phyloP scores from a whole-genome alignment of 2,797 vertebrate genomes.

The Podarcis siculus region DNA sequence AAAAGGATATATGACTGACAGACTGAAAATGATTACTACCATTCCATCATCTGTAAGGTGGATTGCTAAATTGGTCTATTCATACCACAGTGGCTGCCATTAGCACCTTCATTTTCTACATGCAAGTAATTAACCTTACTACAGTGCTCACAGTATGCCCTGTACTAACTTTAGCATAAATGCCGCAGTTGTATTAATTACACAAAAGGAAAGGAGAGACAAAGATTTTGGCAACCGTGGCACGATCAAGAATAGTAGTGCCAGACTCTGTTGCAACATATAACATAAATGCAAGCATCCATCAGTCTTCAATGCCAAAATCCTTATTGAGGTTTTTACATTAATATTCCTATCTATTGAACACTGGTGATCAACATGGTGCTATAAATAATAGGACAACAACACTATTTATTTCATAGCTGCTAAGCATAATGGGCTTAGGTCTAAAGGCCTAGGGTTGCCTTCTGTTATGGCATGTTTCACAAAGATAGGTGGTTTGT shows the following conservation, averaged over 20 bases:
- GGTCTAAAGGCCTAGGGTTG: conserved; percentile 6
- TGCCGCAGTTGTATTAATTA: conserved; percentile 5
- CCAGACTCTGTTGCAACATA: conserved; percentile 49
- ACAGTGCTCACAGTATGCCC: conserved; percentile 39
- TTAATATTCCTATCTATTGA: background rate
- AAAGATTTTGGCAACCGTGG: conserved; percentile 45
- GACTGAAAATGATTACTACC: conserved; percentile 43
- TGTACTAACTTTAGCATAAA: conserved; percentile 13
- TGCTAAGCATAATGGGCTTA: conserved; percentile 15
- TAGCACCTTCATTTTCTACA: conserved; percentile 50
- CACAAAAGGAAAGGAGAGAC: conserved; percentile 32
- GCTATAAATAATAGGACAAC: background rate
- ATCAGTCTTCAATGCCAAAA: conserved; percentile 28
- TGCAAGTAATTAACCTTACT: conserved; percentile 51
- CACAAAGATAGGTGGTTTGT: conserved; percentile 60
- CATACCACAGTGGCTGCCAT: conserved; percentile 34
- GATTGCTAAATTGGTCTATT: conserved; percentile 45
- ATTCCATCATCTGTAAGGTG: conserved; percentile 46
- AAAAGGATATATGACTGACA: conserved; percentile 53
- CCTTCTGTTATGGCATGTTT: conserved; percentile 38
- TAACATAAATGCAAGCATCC: conserved; percentile 27
- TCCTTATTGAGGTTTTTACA: conserved; percentile 20
- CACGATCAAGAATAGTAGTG: conserved; percentile 28
- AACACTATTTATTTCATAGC: background rate
- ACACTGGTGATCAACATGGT: background rate